These are phyloP conservation scores for Pionites leucogaster DNA, from an alignment of 2,113 vertebrate genomes.

Conservation along the genomic window DNA sequence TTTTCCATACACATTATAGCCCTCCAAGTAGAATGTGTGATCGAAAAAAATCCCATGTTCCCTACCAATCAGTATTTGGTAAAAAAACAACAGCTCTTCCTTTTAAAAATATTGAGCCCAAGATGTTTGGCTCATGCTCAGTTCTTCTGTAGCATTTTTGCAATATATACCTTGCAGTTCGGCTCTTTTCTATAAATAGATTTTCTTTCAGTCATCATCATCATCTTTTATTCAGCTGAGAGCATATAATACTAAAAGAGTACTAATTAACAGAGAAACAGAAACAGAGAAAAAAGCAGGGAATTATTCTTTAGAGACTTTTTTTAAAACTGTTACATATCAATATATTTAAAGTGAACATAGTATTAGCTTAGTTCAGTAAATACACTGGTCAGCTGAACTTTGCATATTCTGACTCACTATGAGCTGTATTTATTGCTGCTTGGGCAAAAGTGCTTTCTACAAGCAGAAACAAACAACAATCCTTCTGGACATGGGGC, in stretches of 20 bases:
- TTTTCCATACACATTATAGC: background rate
- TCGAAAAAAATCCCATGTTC: background rate
- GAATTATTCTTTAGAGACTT: background rate
- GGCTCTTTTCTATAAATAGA: constrained; percentile 20
- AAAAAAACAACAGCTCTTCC: background rate
- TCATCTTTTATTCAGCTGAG: constrained; percentile 17
- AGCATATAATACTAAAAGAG: background rate
- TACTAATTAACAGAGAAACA: background rate
- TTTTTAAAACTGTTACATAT: background rate
- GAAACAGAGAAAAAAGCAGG: background rate
- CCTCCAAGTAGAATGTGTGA: background rate
- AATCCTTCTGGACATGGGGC: background rate
- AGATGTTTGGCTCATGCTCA: background rate
- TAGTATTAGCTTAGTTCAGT: background rate
- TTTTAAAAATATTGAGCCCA: background rate
- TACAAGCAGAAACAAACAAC: background rate
- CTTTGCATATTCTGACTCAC: background rate
- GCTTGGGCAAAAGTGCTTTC: background rate
- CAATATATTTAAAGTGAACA: background rate
- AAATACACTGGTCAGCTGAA: background rate
- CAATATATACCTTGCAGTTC: background rate
- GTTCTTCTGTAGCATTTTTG: background rate
- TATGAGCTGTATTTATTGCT: background rate
- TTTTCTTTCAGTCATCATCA: constrained; percentile 26
- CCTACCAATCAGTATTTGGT: background rate